A percentile compares a stretch with the other conserved stretches of the same genome.
phyloP scores from a whole-genome alignment of 2,888 invertebrate genomes.

The Eristalis intricaria region DNA sequence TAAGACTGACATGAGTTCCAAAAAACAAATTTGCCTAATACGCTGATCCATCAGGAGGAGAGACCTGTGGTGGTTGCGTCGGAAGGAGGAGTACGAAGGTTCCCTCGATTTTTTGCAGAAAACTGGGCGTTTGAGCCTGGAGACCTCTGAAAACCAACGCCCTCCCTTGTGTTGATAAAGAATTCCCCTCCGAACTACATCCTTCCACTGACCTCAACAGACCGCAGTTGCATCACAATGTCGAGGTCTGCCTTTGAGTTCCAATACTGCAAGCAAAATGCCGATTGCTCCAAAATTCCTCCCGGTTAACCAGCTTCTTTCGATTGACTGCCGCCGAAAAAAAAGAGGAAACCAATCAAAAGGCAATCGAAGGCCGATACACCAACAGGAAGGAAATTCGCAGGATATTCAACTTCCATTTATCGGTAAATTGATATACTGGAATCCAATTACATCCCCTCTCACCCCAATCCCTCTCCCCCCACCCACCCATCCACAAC shows the following conservation, averaged over 20 bases:
- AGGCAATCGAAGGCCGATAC: not conserved
- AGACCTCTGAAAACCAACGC: no score
- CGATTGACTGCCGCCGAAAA: not conserved
- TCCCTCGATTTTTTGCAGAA: no score
- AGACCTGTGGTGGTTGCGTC: no score
- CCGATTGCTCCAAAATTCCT: not conserved
- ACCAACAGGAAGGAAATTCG: not conserved
- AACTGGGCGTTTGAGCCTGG: no score
- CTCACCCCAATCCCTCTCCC: not conserved
- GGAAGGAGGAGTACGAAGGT: no score
- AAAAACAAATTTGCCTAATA: no score
- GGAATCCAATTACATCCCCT: conserved; percentile 16
- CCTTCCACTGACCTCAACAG: no score
- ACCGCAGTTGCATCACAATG: not conserved
- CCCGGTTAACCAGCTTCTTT: not conserved
- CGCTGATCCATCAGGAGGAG: no score
- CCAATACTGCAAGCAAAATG: not conserved
- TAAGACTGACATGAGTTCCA: no score
- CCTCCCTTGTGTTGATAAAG: no score
- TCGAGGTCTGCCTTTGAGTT: not conserved
- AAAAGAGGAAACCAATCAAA: not conserved
- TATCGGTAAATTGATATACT: conserved; percentile 20
- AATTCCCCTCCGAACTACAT: no score
- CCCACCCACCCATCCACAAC: not conserved
- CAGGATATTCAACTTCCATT: not conserved